Conservation (phyloP, 2,113 vertebrate genomes). For the Athene noctua region DNA sequence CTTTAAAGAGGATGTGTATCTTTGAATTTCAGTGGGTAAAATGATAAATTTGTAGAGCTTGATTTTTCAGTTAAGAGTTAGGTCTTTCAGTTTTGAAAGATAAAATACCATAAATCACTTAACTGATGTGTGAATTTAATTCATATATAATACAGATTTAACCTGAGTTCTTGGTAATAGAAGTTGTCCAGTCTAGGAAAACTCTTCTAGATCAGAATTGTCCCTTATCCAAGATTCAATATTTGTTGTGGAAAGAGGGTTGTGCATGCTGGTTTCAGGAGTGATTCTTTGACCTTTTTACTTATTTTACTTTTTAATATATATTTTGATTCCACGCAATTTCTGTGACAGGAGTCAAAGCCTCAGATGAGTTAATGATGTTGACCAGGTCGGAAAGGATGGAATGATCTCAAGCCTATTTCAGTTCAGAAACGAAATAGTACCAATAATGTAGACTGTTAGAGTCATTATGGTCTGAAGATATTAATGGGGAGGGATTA, state of each 20-base stretch:
- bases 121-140: not conserved
- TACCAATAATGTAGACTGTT: not conserved
- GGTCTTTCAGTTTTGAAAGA: not conserved
- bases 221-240: not conserved
- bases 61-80: not conserved
- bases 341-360: not conserved
- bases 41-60: not conserved
- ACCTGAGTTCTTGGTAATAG: not conserved
- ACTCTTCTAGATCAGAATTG: not conserved
- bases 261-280: fast-evolving
- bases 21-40: not conserved
- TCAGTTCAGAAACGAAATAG: not conserved
- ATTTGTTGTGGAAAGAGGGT: not conserved
- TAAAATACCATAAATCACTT: not conserved
- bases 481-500: not conserved
- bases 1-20: not conserved
- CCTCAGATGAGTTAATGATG: not conserved
- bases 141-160: not conserved
- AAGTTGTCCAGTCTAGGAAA: not conserved
- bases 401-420: not conserved
- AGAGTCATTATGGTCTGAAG: not conserved
- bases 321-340: not conserved
- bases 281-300: not conserved
- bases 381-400: not conserved
- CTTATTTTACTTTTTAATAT: not conserved